Evolutionary conservation across 92 coral and sea anemone genomes (phyloP), one percentile per base, ranked within the genome.

Genomic region (Hydrozoanthus gracilis): DNA sequence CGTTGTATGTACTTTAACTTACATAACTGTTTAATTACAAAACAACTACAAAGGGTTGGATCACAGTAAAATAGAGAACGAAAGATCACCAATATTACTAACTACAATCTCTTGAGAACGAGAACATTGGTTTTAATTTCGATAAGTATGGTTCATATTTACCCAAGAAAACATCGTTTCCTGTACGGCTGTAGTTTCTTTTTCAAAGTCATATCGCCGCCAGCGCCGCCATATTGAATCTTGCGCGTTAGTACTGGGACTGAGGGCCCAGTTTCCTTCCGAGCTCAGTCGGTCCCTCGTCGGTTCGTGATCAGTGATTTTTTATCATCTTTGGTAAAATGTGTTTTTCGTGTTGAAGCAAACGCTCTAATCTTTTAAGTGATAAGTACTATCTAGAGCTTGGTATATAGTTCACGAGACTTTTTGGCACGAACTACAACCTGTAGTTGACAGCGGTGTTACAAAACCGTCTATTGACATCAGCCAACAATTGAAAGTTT

Each of bases 111-210:
- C 67, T 61, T 5, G n/a, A 61, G 39, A 27, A 27, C 39, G 39
- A 27, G 39, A 27, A 27, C 2, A 2, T 27, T 27, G 39, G 39
- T 27, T 27, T 27, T 27, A 27, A 27, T 27, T 27, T 27, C 39
- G 39, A 27, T 27, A 27, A 27, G 45, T 58, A 39, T 9, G 46
- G 65, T 44, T 45, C 51, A 78, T 58, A 78, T 47, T 45, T 78
- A 78, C 83, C 83, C 83, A 78, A 39, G 83, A 78, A 78, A 78
- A 56, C 83, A 78, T 78, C 44, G 13, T 39, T 70, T 60, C 14
- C 71, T 44, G 44, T 20, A 20, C 67, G 4, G 0, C 27, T 72
- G 47, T 3, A 49, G 15, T 44, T n/a, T 5, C 2, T n/a, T 71
- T 35, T 39, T 10, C 4, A 17, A 4, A 7, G 14, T 11, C 35